A percentile compares a stretch with the other conserved stretches of the same genome.
phyloP scores from a whole-genome alignment of 2,888 invertebrate species.

The Auanema sp. region DNA sequence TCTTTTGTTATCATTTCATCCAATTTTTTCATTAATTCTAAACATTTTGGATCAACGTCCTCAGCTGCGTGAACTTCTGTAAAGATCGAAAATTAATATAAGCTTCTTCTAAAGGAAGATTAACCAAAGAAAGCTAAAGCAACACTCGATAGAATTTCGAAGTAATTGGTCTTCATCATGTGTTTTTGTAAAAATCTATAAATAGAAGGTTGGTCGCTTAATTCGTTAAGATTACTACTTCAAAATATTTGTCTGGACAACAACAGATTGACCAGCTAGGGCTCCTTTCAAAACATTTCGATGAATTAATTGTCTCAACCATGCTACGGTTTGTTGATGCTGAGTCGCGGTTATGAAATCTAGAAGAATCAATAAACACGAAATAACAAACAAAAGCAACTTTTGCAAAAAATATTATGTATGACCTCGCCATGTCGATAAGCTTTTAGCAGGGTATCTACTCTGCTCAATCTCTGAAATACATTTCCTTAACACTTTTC shows the following conservation, averaged over 20 bases:
- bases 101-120: not conserved
- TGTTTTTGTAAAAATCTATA: slow-evolving; percentile 74
- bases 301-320: slow-evolving; percentile 14
- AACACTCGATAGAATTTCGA: slow-evolving; percentile 50
- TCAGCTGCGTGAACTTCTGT: slow-evolving; percentile 46
- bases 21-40: slow-evolving; percentile 22
- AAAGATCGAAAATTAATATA: slow-evolving; percentile 14
- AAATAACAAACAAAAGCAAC: slow-evolving; percentile 5
- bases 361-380: not conserved
- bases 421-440: slow-evolving; percentile 83
- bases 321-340: slow-evolving; percentile 12
- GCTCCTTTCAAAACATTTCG: slow-evolving; percentile 8
- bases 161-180: slow-evolving; percentile 57
- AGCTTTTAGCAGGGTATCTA: slow-evolving; percentile 77
- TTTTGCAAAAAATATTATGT: slow-evolving; percentile 72
- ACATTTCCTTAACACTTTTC: too few species aligned
- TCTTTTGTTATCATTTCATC: slow-evolving; percentile 31
- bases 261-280: slow-evolving; percentile 17
- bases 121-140: slow-evolving; percentile 38
- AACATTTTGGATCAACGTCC: slow-evolving; percentile 20
- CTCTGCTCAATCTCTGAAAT: slow-evolving; percentile 62
- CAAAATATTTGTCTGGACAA: slow-evolving; percentile 81
- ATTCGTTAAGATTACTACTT: slow-evolving; percentile 65
- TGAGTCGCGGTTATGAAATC: not conserved
- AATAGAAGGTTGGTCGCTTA: slow-evolving; percentile 66